Evolutionary conservation across 92 coral and sea anemone genomes (phyloP), one percentile per base, ranked within the genome.

Genomic region (Siderastrea siderea): DNA sequence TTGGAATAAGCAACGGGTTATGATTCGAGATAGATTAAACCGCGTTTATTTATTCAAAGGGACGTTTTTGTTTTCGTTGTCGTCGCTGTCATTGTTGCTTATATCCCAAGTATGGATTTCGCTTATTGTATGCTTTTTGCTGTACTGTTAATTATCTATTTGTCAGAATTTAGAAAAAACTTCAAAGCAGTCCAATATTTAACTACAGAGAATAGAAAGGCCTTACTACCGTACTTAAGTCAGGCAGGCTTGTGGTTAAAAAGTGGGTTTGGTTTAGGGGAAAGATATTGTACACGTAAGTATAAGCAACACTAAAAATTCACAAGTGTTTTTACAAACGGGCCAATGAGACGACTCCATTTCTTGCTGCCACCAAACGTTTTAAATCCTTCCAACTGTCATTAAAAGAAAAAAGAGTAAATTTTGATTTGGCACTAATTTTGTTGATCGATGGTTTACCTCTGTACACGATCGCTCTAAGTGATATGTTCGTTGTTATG

Each of bases 331-430:
- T 81, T 14, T 11, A 69, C 11, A 46, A 15, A 3, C n/a, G 57
- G 26, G 3, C 85, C 85, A 81, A 68, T 81, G 47, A 11, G 17
- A 13, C 15, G 57, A 7, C 43, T 14, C 7, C 45, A 17, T 57
- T 81, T 81, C 10, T 26, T 1, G 67, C 16, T 16, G 69, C 77
- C 85, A 69, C 68, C 85, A 44, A 69, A 69, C 76, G 53, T 13
- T 43, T 14, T 11, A 2, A 49, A 62, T 2, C 62, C n/a, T 14
- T 45, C 26, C 76, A 69, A 12, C 15, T 45, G 54, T 47, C 50
- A 44, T 19, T 49, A 16, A 16, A 52, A 81, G 44, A 45, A 69
- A 81, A 46, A 44, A 54, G 6, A 5, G 50, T 6, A 57, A 26
- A 52, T 14, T 65, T 80, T 67, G 49, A 11, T 62, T 50, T 50